phyloP scores from a whole-genome alignment of 2,888 invertebrate species.

The Drosophila lacicola region DNA sequence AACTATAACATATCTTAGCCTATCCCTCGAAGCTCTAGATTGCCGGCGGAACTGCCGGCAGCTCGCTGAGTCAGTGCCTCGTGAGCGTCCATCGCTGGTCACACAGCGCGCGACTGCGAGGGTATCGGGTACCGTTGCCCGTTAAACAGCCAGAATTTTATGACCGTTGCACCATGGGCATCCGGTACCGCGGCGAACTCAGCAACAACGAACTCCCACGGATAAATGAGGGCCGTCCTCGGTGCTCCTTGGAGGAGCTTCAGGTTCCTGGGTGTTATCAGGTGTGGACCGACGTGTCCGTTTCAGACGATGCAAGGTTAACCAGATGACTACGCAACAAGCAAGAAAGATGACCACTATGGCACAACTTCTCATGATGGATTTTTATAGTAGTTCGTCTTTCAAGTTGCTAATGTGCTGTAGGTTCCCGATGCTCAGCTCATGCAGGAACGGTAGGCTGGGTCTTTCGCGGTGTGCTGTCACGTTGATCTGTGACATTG shows the following conservation, averaged over 20 bases:
- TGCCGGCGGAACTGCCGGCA: no score
- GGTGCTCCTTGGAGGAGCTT: no score
- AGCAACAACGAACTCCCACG: neutral
- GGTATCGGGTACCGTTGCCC: no score
- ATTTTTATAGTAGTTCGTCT: neutral
- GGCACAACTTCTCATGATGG: neutral
- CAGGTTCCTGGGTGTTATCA: neutral
- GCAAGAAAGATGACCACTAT: neutral
- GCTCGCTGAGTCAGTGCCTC: no score
- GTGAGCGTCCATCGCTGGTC: neutral
- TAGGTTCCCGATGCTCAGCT: neutral
- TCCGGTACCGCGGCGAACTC: neutral
- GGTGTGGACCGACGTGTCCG: neutral
- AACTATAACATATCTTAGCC: no score
- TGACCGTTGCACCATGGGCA: no score
- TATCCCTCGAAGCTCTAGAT: no score
- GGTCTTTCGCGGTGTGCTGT: neutral
- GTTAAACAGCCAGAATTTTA: neutral
- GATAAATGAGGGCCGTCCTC: neutral
- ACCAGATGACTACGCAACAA: no score
- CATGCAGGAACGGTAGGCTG: neutral
- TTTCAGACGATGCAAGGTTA: neutral
- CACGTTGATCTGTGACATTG: neutral
- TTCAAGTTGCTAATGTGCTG: neutral
- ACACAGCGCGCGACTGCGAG: no score